Base-by-base conservation (phyloP, 2,113 vertebrate genomes). In the Elachura formosa region DNA sequence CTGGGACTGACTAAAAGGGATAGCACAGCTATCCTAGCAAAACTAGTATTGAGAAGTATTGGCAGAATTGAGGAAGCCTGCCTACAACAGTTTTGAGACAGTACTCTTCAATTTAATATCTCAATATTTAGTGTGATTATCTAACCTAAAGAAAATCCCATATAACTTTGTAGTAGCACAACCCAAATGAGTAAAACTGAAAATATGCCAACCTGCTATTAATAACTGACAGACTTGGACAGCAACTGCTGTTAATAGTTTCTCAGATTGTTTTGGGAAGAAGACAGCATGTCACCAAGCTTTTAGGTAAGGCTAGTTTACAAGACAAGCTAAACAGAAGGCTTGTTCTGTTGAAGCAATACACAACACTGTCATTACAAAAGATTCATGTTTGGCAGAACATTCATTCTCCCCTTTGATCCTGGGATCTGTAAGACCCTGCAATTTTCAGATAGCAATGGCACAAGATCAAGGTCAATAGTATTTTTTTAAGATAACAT, bases 361-460 rank as follows among this genome's bases (percentile, higher is more conserved):
- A 69, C 59, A 81, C 46, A 93, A 87, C 88, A 68, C 84, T 79
- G 36, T 75, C 82, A 95, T 91, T 89, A 89, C 87, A 91, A 93
- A 94, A 93, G 73, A 90, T 84, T 88, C 58, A 16, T 43, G 76
- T 90, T 96, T 96, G 89, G 87, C 85, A 94, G 95, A 96, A 94
- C 94, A 96, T 84, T 63, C 40, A 69, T 80, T 84, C 86, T 94
- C 86, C 63, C 83, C 76, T 86, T 90, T 94, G 90, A 90, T 90
- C 86, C 94, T 82, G 88, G 83, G 49, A 94, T 96, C 74, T 92
- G 21, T 85, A 97, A 96, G 95, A 96, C 83, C 89, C 86, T 95
- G 95, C 94, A 96, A 93, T 96, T 96, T 95, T 91, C 93, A 81
- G 85, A 93, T 73, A 93, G 91, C 82, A 89, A 89, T 94, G 96